Evolutionary conservation across 2,113 vertebrate genomes (phyloP).

Genomic region (Geococcyx californianus): DNA sequence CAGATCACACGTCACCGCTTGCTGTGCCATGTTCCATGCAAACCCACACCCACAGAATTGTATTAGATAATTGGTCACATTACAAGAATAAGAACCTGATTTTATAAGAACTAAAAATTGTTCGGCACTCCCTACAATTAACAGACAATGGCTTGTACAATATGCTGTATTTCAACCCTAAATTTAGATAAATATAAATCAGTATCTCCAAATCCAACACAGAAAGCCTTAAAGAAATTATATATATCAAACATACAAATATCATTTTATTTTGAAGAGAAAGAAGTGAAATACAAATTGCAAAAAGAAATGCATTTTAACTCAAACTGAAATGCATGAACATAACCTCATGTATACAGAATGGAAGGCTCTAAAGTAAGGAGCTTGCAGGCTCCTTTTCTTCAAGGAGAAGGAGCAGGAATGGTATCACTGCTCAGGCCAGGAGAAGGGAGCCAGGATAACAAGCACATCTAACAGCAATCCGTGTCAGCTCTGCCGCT

Average conservation of each 20-base stretch:
- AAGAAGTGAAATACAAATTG: constrained; percentile 2
- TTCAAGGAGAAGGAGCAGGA: not conserved
- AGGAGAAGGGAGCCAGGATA: constrained; percentile 7
- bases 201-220: not conserved
- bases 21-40: constrained; percentile 5
- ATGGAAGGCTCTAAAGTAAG: not conserved
- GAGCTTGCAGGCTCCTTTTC: not conserved
- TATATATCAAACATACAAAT: not conserved
- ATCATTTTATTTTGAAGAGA: not conserved
- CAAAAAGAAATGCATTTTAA: not conserved
- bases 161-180: not conserved
- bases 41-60: constrained; percentile 19
- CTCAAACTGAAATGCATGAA: not conserved
- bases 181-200: constrained; percentile 49
- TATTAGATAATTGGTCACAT: constrained; percentile 28
- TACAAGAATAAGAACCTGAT: constrained; percentile 14
- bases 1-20: not conserved
- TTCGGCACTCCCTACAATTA: constrained; percentile 25
- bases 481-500: constrained; percentile 31
- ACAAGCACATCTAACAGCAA: constrained; percentile 29
- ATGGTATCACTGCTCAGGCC: constrained; percentile 20
- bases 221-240: not conserved
- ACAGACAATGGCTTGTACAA: not conserved
- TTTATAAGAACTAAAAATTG: constrained; percentile 21
- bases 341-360: not conserved